A percentile compares a stretch with the other conserved stretches of the same genome.
Conservation (phyloP, 2,888 invertebrate genomes). For the Macaria notata region DNA sequence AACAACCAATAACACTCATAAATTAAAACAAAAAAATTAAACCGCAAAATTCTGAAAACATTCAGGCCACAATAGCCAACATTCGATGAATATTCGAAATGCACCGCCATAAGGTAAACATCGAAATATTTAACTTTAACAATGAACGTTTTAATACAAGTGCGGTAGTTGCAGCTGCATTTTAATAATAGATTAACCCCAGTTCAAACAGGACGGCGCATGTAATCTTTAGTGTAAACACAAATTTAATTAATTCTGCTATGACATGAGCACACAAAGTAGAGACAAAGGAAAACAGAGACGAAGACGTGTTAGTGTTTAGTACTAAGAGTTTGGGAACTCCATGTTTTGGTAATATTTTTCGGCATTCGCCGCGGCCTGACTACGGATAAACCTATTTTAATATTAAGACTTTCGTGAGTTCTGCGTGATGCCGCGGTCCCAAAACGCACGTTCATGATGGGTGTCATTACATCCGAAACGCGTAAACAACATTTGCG, state of each 20-base stretch:
- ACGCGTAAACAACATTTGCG: too few species aligned
- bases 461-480: too few species aligned
- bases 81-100: slow-evolving; percentile 23
- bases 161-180: slow-evolving; percentile 55
- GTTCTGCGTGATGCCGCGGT: too few species aligned
- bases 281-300: slow-evolving; percentile 18
- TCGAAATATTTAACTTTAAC: slow-evolving; percentile 38
- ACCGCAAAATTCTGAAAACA: too few species aligned
- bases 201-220: slow-evolving; percentile 51
- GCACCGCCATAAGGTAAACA: slow-evolving; percentile 28
- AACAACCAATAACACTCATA: too few species aligned
- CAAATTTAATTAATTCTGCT: slow-evolving; percentile 68
- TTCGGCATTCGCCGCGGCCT: too few species aligned
- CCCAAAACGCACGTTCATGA: too few species aligned
- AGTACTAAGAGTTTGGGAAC: too few species aligned
- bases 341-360: too few species aligned
- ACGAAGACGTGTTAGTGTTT: not conserved
- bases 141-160: slow-evolving; percentile 39
- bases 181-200: slow-evolving; percentile 70
- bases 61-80: not conserved
- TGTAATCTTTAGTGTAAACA: slow-evolving; percentile 70
- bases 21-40: too few species aligned
- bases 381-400: too few species aligned
- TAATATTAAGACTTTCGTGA: too few species aligned
- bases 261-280: slow-evolving; percentile 47